phyloP scores from a whole-genome alignment of 2,113 vertebrate genomes.

The Chaetorhynchus papuensis region DNA sequence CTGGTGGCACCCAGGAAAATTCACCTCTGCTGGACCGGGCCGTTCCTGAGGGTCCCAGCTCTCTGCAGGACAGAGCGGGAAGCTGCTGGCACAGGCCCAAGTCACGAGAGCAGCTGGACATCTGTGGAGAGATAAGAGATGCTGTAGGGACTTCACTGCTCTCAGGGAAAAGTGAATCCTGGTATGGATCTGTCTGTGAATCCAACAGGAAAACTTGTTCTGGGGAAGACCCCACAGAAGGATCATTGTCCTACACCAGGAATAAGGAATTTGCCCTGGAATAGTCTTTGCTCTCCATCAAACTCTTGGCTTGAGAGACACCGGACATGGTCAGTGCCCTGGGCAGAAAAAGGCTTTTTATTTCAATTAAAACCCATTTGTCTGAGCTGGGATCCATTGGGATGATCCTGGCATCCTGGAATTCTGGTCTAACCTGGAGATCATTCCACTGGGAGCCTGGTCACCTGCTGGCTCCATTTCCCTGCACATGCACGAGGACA shows the following conservation, averaged over 20 bases:
- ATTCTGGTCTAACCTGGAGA: background rate
- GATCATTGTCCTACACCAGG: background rate
- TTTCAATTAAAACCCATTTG: background rate
- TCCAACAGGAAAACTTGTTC: background rate
- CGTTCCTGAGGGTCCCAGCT: background rate
- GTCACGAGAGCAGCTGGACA: fast-evolving
- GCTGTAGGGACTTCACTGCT: background rate
- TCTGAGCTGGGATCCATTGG: background rate
- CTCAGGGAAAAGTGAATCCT: background rate
- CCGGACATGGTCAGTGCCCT: background rate
- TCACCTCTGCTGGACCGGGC: background rate
- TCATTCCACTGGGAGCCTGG: background rate
- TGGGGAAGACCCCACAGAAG: background rate
- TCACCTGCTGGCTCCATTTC: background rate
- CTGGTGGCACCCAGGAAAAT: background rate
- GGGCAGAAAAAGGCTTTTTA: background rate
- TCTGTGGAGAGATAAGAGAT: background rate
- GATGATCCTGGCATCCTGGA: background rate
- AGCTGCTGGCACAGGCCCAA: background rate
- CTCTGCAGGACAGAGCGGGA: background rate
- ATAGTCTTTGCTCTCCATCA: background rate
- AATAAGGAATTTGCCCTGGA: background rate
- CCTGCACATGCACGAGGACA: background rate
- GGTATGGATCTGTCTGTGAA: background rate
- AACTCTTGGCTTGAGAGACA: background rate